Evolutionary conservation across 64 coral and sea anemone genomes (phyloP).

Genomic region (Stichodactyla helianthus): DNA sequence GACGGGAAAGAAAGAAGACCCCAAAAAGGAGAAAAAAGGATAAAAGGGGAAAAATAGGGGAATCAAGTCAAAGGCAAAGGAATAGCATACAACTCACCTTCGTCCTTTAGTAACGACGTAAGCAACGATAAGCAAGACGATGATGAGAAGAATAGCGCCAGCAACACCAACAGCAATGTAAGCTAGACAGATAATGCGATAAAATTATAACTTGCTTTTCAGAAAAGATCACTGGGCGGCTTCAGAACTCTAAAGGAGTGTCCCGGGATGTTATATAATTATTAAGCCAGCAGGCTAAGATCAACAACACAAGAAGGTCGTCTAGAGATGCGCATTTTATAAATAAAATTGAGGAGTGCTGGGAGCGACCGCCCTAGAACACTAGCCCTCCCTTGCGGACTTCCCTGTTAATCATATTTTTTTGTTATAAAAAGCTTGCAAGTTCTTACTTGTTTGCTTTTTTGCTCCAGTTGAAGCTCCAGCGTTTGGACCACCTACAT

Average conservation of each 20-base stretch:
- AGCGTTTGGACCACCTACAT: neutral
- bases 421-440: neutral
- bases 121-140: slow-evolving; percentile 65
- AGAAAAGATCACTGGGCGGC: too few relatives aligned
- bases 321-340: too few relatives aligned
- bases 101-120: slow-evolving; percentile 73
- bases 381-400: too few relatives aligned
- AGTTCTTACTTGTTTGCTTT: slow-evolving; percentile 25
- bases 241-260: too few relatives aligned
- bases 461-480: slow-evolving; percentile 5
- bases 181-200: slow-evolving; percentile 18
- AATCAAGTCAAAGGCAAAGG: neutral
- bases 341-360: too few relatives aligned
- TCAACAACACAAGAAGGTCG: too few relatives aligned
- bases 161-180: slow-evolving; percentile 88
- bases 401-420: neutral
- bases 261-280: too few relatives aligned
- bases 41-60: neutral
- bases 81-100: slow-evolving; percentile 34
- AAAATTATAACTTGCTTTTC: too few relatives aligned
- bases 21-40: neutral
- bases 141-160: slow-evolving; percentile 65
- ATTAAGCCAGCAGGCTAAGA: too few relatives aligned
- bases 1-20: neutral
- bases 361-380: neutral